phyloP scores from a whole-genome alignment of 1,140 invertebrate species.

The Lysiphlebus fabarum region DNA sequence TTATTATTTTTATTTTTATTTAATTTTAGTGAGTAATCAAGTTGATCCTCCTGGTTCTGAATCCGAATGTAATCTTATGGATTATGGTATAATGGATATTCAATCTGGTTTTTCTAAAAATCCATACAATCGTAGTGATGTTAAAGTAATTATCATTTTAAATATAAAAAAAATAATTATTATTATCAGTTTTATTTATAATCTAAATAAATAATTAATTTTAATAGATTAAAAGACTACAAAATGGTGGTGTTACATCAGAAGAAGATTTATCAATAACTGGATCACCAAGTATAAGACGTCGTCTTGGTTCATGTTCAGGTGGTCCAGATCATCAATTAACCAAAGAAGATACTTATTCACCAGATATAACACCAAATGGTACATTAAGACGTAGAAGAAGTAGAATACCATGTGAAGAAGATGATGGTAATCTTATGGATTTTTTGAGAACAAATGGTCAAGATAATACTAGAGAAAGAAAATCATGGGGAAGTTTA shows the following conservation, averaged over 20 bases:
- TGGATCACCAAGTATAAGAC: slow-evolving; percentile 67
- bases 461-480: slow-evolving; percentile 70
- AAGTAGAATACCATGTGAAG: slow-evolving; percentile 77
- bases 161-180: no score
- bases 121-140: slow-evolving; percentile 47
- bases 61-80: slow-evolving; percentile 69
- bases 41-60: slow-evolving; percentile 71
- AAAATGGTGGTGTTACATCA: slow-evolving; percentile 57
- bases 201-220: no score
- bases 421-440: slow-evolving; percentile 81
- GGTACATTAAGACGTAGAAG: slow-evolving; percentile 77
- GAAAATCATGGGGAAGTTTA: slow-evolving; percentile 81
- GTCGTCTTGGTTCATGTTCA: slow-evolving; percentile 66
- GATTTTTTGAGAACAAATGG: slow-evolving; percentile 79
- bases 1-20: slow-evolving; percentile 18
- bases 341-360: slow-evolving; percentile 65
- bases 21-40: slow-evolving; percentile 63
- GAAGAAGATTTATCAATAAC: slow-evolving; percentile 64
- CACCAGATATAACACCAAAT: slow-evolving; percentile 85
- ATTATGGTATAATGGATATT: slow-evolving; percentile 71
- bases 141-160: slow-evolving; percentile 51
- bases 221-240: slow-evolving; percentile 44
- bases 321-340: slow-evolving; percentile 54
- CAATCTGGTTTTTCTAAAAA: slow-evolving; percentile 61
- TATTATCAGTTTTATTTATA: no score